These are phyloP conservation scores for Drosophila paramelanica DNA, from an alignment of 2,888 invertebrate genomes.

Conservation along the genomic window DNA sequence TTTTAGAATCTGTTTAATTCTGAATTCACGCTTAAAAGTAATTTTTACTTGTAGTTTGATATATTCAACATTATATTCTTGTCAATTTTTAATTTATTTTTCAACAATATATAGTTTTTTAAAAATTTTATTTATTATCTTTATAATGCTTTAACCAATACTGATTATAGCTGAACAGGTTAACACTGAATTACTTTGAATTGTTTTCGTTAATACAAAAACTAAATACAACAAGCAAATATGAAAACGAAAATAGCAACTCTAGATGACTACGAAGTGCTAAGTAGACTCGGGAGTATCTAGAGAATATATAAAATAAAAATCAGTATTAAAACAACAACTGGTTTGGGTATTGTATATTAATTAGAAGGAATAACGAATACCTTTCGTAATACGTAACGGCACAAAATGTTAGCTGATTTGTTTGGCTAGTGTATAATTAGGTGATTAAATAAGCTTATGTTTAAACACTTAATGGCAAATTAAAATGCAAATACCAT, in stretches of 20 bases:
- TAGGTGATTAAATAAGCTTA: slow-evolving; percentile 37
- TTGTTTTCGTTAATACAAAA: neutral
- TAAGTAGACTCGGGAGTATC: neutral
- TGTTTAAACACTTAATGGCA: slow-evolving; percentile 57
- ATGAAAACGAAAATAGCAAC: slow-evolving; percentile 3
- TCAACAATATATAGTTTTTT: too few relatives aligned
- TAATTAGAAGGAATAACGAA: slow-evolving; percentile 41
- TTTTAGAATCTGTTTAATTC: neutral
- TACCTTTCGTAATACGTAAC: slow-evolving; percentile 54
- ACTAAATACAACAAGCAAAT: slow-evolving; percentile 1
- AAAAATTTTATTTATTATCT: too few relatives aligned
- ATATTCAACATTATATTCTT: too few relatives aligned
- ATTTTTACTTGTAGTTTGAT: neutral
- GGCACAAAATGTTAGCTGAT: slow-evolving; percentile 54
- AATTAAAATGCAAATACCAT: slow-evolving; percentile 42
- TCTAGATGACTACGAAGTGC: slow-evolving; percentile 9
- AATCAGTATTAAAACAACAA: slow-evolving; percentile 11
- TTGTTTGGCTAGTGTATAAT: slow-evolving; percentile 39
- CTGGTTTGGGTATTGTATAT: slow-evolving; percentile 9
- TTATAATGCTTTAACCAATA: too few relatives aligned
- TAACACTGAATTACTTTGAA: slow-evolving; percentile 7
- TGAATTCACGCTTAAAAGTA: neutral
- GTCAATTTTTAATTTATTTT: too few relatives aligned
- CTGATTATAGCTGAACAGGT: too few relatives aligned
- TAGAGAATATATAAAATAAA: neutral